Base-by-base conservation (phyloP, 2,888 invertebrate species). In the Hypercompe scribonia region DNA sequence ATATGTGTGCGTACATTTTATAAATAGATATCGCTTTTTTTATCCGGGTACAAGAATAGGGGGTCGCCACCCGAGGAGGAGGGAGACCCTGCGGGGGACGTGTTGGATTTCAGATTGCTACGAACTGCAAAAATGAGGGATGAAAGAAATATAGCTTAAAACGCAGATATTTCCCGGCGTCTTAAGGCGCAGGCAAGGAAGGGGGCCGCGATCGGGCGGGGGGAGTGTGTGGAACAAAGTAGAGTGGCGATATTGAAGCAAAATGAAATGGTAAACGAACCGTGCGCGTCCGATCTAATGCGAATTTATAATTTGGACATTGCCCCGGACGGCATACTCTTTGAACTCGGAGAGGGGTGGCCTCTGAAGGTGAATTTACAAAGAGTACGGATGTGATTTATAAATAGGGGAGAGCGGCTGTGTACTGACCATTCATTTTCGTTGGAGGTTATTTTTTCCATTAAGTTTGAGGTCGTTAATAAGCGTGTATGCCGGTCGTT, bases 91-190 rank as follows among this genome's bases (percentile, higher is more conserved):
- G 93, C 93, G 94, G 95, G 95, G 94, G 96, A 94, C 95, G 96
- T 95, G 95, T 95, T 95, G 95, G 96, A 94, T 95, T 95, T 95
- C 95, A 96, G 96, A 96, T 96, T 96, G 96, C 96, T 96, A 95
- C 96, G 95, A 95, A 96, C 96, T 96, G 96, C 96, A 96, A 96
- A 96, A 96, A 96, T 96, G 96, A 96, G 96, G 96, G 96, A 96
- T 96, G 96, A 96, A 96, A 96, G 96, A 96, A 96, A 96, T 96
- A 96, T 96, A 96, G 96, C 96, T 96, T 96, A 96, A 96, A 96
- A 96, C 96, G 96, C 95, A 96, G 96, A 96, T 96, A 95, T 95
- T 95, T 95, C 94, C 94, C 94, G 95, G 93, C 95, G 94, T 95
- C 95, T 95, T 95, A 94, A 95, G 95, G 93, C 91, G 91, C 89